phyloP scores from a whole-genome alignment of 2,888 invertebrate species.

The Philereme transversata region DNA sequence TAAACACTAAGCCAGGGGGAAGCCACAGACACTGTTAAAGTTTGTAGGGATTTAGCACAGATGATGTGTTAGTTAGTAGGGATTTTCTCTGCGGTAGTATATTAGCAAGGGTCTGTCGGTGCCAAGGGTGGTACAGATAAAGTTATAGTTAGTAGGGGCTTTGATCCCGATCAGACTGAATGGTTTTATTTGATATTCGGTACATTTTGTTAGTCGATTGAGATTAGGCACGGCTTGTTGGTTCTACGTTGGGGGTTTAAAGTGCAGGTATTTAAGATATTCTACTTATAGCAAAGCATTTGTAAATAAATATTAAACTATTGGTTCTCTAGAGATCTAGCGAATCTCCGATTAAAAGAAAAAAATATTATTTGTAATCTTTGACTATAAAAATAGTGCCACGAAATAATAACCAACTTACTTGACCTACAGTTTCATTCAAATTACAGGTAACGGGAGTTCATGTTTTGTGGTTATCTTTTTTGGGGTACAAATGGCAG shows the following conservation, averaged over 20 bases:
- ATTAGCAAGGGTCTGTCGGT: background rate
- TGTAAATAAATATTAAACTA: too few species aligned
- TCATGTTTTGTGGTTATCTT: too few species aligned
- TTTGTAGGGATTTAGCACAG: constrained; percentile 4
- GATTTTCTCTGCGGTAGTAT: background rate
- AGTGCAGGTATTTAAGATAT: constrained; percentile 10
- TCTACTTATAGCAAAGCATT: background rate
- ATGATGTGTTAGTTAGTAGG: constrained; percentile 14
- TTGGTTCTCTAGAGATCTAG: too few species aligned
- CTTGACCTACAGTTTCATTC: too few species aligned
- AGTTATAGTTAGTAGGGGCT: constrained; percentile 3
- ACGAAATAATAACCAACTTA: too few species aligned
- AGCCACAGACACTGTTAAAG: constrained; percentile 13
- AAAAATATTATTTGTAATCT: too few species aligned
- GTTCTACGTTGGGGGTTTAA: constrained; percentile 11
- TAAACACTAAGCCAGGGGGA: constrained; percentile 30
- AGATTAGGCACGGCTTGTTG: constrained; percentile 25
- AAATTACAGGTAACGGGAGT: too few species aligned
- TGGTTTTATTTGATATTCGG: constrained; percentile 16
- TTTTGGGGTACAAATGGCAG: too few species aligned
- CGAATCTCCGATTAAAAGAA: too few species aligned
- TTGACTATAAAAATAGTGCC: too few species aligned
- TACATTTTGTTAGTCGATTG: constrained; percentile 25
- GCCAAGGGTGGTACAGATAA: background rate
- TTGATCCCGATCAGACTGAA: background rate